Percentiles rank a stretch among this genome's conserved stretches.
Evolutionary conservation across 2,888 invertebrate species (phyloP).

Genomic region (Tiliacea citrago): DNA sequence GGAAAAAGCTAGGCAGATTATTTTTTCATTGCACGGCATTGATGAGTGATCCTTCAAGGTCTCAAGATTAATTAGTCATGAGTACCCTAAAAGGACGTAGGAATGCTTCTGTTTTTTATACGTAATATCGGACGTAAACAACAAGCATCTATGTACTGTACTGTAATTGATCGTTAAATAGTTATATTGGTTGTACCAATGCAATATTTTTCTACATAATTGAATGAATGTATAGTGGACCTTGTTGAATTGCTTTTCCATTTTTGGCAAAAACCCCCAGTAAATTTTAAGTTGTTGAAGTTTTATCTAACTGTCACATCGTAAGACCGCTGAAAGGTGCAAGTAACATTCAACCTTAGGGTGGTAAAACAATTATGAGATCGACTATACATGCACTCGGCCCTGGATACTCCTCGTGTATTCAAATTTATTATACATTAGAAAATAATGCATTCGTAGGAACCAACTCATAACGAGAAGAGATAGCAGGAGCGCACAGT

Average conservation of each 20-base stretch:
- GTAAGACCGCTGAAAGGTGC: too few relatives aligned
- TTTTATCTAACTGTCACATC: background rate
- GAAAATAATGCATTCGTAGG: too few relatives aligned
- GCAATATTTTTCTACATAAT: background rate
- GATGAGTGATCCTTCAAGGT: background rate
- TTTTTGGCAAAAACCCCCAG: background rate
- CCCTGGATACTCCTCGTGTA: background rate
- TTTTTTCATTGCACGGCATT: background rate
- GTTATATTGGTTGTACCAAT: slow-evolving; percentile 1
- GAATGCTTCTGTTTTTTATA: background rate
- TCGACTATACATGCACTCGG: background rate
- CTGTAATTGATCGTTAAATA: background rate
- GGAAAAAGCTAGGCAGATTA: too few relatives aligned
- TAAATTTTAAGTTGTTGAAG: background rate
- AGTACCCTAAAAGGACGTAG: background rate
- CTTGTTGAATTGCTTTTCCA: background rate
- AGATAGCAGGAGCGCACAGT: background rate
- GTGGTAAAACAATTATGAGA: background rate
- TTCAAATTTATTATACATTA: background rate
- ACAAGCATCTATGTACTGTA: background rate
- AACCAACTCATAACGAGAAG: background rate
- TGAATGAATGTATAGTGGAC: background rate
- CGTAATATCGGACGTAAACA: background rate
- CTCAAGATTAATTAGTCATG: background rate
- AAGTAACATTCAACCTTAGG: background rate